Evolutionary conservation across 2,888 invertebrate genomes (phyloP), one percentile per base, ranked within the genome.

Genomic region (Apamea monoglypha): DNA sequence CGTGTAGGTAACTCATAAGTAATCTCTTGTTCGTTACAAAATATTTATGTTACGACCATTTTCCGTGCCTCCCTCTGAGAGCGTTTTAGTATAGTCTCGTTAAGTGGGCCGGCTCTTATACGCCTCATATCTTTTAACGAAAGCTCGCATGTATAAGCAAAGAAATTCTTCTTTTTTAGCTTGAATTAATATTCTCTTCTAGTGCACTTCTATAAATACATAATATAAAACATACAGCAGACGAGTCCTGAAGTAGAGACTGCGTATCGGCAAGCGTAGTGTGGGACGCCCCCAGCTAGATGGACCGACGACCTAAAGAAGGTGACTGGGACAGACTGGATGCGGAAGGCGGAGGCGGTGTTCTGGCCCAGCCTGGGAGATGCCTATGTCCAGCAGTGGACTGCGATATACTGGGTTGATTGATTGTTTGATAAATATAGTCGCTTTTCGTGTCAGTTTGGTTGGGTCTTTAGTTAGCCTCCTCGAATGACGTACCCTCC

Each of bases 41-140:
- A 75, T 82, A 74, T 86, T 85, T 81, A 85, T 74, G 82, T 82
- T 50, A 85, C 50, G 66, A 14, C 40, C 36, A 50, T 82, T 67
- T 82, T 75, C 61, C 50, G 40, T 81, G 75, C 70, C 56, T 44
- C 47, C 12, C 21, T 25, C 50, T 50, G 70, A 44, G n/a, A 85
- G 74, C 50, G 59, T 69, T 85, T 80, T 59, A 81, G 85, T 47
- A 29, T 73, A 73, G 68, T 59, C 69, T 56, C 32, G 29, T 61
- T 70, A 85, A 82, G 81, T 81, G 82, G 70, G 29, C 50, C 21
- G n/a, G 36, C 66, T 74, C 40, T 61, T 66, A 70, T 81, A 47
- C 63, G 63, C 69, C 44, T 53, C 64, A 86, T 86, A 86, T 68
- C 21, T 84, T 77, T 59, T 44, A 77, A 64, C 18, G 59, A 36